Base-by-base conservation (phyloP, 2,888 invertebrate genomes). In the Blastobasis adustella region DNA sequence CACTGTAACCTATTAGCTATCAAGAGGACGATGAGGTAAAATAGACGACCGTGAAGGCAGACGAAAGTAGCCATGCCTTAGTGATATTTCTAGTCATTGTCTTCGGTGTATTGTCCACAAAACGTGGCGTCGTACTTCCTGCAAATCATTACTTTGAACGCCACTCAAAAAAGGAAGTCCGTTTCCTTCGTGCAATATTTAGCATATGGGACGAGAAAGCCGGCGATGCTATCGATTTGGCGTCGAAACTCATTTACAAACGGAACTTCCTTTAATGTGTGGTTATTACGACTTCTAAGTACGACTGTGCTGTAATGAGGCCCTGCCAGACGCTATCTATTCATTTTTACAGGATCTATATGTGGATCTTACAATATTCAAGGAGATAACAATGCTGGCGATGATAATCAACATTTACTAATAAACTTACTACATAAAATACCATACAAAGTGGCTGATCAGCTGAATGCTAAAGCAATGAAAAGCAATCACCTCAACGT, bases 181-280 rank as follows among this genome's bases (percentile, higher is more conserved):
- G 86, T 73, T 87, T 86, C 86, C 86, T 82, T 66, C 59, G 61
- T 61, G 60, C 61, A 63, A 56, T 66, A 66, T 76, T 81, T 76
- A 76, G 72, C 79, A 82, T 82, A 69, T 7, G 6, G 9, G 4
- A n/a, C 63, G 66, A 63, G 76, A 77, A 79, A 76, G 73, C 68
- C 62, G 60, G 67, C 62, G 46, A 5, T 10, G 37, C 67, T 55
- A 64, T 69, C 66, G 61, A 65, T 67, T 63, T 58, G 57, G 58
- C 55, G 58, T 56, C 61, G 60, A 64, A 58, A 59, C 63, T 67
- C 59, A 66, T 73, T 76, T 66, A 65, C 52, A 65, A 66, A 65
- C 72, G 78, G 76, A 78, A 72, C 70, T 54, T 50, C 72, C 67
- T 63, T 76, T 65, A 66, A 59, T 60, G 43, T 37, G 23, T 23